A percentile compares a stretch with the other conserved stretches of the same genome.
phyloP scores from a whole-genome alignment of 2,888 invertebrate species.

The Scaptodrosophila latifasciaeformis region DNA sequence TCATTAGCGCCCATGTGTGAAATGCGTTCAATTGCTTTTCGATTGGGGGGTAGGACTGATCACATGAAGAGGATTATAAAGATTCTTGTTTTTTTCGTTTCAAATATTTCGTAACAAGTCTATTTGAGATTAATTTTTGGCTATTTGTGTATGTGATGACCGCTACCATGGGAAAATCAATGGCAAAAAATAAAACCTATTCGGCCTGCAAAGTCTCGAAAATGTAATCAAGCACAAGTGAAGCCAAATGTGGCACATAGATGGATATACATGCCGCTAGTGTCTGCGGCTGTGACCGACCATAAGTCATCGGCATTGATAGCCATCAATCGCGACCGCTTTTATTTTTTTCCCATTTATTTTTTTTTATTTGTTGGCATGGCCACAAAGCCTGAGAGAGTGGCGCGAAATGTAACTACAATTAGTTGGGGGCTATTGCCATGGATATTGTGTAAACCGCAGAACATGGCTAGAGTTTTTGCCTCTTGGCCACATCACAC shows the following conservation, averaged over 20 bases:
- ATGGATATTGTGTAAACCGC: background rate
- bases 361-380: constrained; percentile 42
- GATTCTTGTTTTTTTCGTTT: too few relatives aligned
- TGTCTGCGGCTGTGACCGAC: constrained; percentile 12
- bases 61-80: too few relatives aligned
- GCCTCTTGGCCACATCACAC: constrained; percentile 30
- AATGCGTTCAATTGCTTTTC: constrained; percentile 60
- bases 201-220: background rate
- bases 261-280: constrained; percentile 43
- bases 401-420: constrained; percentile 62
- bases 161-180: constrained; percentile 57
- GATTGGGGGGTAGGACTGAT: too few relatives aligned
- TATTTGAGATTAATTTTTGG: constrained; percentile 18
- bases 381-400: constrained; percentile 35
- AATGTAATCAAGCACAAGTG: constrained; percentile 17
- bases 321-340: constrained; percentile 62
- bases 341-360: constrained; percentile 13
- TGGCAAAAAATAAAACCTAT: constrained; percentile 19
- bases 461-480: constrained; percentile 5
- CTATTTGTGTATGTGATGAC: constrained; percentile 42
- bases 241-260: constrained; percentile 50
- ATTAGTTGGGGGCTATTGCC: constrained; percentile 49
- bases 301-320: constrained; percentile 66
- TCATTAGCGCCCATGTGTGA: constrained; percentile 72
- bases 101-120: too few relatives aligned